These are phyloP conservation scores for Petrophora chlorosata DNA, from an alignment of 2,888 invertebrate genomes.

Conservation along the genomic window DNA sequence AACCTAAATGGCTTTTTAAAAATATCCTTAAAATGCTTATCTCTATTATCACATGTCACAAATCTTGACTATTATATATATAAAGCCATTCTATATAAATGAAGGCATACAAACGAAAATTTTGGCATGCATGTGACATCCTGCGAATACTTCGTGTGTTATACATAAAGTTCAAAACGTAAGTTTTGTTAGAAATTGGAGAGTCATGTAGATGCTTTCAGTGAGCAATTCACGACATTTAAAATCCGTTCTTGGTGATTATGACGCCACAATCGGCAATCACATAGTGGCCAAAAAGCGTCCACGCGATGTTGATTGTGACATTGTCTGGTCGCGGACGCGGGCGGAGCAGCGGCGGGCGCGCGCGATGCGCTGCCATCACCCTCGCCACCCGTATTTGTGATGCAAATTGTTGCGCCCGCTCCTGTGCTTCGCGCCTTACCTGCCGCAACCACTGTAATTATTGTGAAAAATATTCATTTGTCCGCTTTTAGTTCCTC, in stretches of 20 bases:
- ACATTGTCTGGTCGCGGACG: conserved; percentile 75
- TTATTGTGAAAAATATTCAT: conserved; percentile 81
- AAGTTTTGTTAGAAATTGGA: background rate
- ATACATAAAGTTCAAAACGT: background rate
- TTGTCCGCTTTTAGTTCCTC: conserved; percentile 63
- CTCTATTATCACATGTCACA: background rate
- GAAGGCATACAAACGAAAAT: too few species aligned
- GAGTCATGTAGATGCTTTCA: conserved; percentile 12
- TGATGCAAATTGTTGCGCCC: conserved; percentile 73
- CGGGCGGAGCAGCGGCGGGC: conserved; percentile 49
- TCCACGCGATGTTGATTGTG: conserved; percentile 82
- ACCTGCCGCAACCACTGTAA: conserved; percentile 72
- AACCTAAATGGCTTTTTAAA: background rate
- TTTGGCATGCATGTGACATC: too few species aligned
- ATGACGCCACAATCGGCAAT: conserved; percentile 78
- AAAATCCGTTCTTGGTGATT: conserved; percentile 60
- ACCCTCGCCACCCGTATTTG: conserved; percentile 65
- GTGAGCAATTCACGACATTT: conserved; percentile 29
- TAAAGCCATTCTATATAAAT: too few species aligned
- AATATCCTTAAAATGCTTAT: background rate
- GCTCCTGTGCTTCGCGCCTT: conserved; percentile 70
- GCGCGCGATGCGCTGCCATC: conserved; percentile 59
- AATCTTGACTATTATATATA: background rate
- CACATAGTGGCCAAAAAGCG: conserved; percentile 78
- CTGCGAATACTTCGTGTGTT: too few species aligned